Conservation (phyloP, 2,888 invertebrate genomes). For the Diachrysia chrysitis region DNA sequence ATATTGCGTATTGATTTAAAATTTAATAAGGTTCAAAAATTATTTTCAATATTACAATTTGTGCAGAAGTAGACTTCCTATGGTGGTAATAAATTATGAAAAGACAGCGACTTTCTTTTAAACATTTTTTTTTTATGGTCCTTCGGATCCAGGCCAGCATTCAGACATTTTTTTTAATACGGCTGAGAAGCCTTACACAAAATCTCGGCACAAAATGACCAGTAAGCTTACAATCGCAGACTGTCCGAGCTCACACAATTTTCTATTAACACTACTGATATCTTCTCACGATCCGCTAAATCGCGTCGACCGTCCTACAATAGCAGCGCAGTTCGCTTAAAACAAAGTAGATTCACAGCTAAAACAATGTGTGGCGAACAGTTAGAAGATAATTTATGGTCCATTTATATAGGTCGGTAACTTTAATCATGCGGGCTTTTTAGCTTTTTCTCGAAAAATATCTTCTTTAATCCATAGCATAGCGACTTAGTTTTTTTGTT, state of each 20-base stretch:
- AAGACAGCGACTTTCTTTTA: too few species aligned
- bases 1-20: too few species aligned
- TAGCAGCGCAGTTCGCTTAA: conserved; percentile 66
- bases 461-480: background rate
- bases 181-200: too few species aligned
- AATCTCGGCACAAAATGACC: background rate
- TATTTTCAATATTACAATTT: too few species aligned
- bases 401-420: conserved; percentile 53
- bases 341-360: conserved; percentile 69
- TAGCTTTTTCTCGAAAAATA: conserved; percentile 8
- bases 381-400: conserved; percentile 58
- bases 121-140: too few species aligned
- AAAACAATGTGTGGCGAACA: conserved; percentile 60
- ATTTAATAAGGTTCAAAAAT: too few species aligned
- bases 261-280: conserved; percentile 68
- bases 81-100: too few species aligned
- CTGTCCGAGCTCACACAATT: conserved; percentile 18
- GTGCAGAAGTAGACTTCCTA: too few species aligned
- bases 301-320: conserved; percentile 73
- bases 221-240: conserved; percentile 10
- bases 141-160: too few species aligned
- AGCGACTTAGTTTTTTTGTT: too few species aligned
- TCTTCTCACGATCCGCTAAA: conserved; percentile 81
- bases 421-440: conserved; percentile 19
- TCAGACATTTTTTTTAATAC: too few species aligned